These are phyloP conservation scores for Sapajus apella DNA, from an alignment of 2,113 vertebrate genomes.

Conservation along the genomic window DNA sequence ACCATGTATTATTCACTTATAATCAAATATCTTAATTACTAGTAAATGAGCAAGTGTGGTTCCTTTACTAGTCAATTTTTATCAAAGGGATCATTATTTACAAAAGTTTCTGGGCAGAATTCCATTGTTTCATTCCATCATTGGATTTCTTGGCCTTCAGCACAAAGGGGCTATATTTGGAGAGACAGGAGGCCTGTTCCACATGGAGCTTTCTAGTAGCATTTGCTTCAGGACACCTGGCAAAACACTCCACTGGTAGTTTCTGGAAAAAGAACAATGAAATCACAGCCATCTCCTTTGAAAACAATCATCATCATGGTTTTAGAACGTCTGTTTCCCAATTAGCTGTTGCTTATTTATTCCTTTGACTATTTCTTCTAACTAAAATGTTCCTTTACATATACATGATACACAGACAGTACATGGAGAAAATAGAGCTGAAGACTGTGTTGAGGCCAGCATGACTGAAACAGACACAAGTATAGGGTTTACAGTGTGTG, in stretches of 20 bases:
- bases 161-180: slow-evolving; percentile 45
- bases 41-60: not conserved
- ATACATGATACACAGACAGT: slow-evolving; percentile 36
- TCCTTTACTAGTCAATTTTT: not conserved
- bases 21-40: not conserved
- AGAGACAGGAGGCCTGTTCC: not conserved
- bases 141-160: not conserved
- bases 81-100: slow-evolving; percentile 14
- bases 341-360: not conserved
- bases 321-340: slow-evolving; percentile 42
- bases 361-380: slow-evolving; percentile 44
- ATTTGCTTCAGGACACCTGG: slow-evolving; percentile 1
- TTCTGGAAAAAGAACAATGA: slow-evolving; percentile 29
- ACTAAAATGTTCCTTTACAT: slow-evolving; percentile 9
- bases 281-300: not conserved
- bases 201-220: not conserved
- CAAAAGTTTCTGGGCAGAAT: slow-evolving; percentile 37
- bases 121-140: slow-evolving; percentile 4
- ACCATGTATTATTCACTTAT: not conserved
- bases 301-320: not conserved
- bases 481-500: slow-evolving; percentile 57
- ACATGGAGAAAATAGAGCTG: slow-evolving; percentile 50
- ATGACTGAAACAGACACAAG: slow-evolving; percentile 45
- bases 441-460: slow-evolving; percentile 28
- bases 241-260: not conserved